These are phyloP conservation scores for Ephialtes manifestator DNA, from an alignment of 2,888 invertebrate species.

Conservation along the genomic window DNA sequence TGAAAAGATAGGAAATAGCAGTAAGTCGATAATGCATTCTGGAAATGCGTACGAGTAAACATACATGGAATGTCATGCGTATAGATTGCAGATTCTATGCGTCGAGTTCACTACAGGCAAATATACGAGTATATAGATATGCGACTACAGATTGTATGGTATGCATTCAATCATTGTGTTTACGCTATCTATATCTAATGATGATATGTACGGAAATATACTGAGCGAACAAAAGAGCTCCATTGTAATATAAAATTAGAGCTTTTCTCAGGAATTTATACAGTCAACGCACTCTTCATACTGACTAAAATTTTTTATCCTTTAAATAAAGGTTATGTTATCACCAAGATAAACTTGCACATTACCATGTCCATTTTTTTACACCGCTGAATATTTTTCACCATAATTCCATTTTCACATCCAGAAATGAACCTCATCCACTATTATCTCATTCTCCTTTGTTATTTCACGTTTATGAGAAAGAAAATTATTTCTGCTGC, in stretches of 20 bases:
- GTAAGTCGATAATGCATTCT: too few relatives aligned
- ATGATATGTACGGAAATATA: too few relatives aligned
- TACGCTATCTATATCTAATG: too few relatives aligned
- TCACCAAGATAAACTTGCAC: conserved; percentile 38
- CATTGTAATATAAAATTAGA: conserved; percentile 33
- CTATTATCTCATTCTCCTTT: neutral
- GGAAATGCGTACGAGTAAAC: too few relatives aligned
- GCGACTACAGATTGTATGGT: too few relatives aligned
- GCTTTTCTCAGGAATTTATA: conserved; percentile 72
- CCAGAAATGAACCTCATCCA: neutral
- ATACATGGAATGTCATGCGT: too few relatives aligned
- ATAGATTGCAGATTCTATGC: too few relatives aligned
- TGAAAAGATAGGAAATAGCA: too few relatives aligned
- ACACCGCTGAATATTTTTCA: neutral
- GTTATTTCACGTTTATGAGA: neutral
- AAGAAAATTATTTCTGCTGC: neutral
- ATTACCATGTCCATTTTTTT: conserved; percentile 72
- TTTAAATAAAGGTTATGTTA: conserved; percentile 74
- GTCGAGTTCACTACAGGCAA: too few relatives aligned
- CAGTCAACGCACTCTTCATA: conserved; percentile 68
- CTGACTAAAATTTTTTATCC: conserved; percentile 70
- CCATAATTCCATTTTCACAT: conserved; percentile 1
- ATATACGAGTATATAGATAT: neutral
- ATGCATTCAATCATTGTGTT: too few relatives aligned
- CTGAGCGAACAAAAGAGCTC: too few relatives aligned